These are phyloP conservation scores for Rhynchonema sp. DNA, from an alignment of 2,888 invertebrate genomes.

Conservation along the genomic window DNA sequence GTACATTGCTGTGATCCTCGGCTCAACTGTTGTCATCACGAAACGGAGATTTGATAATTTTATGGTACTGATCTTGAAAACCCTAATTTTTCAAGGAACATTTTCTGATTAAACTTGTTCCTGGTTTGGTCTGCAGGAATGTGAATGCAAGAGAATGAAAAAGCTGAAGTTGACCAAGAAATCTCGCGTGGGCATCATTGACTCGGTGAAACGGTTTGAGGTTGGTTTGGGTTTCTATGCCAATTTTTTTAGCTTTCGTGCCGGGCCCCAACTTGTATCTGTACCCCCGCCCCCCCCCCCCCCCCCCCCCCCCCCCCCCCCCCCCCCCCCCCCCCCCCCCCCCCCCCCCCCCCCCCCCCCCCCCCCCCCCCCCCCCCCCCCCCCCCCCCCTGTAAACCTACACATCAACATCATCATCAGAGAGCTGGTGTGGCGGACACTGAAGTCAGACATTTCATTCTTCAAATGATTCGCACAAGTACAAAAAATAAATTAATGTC, in stretches of 20 bases:
- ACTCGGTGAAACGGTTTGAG: constrained; percentile 15
- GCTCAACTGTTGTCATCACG: constrained; percentile 61
- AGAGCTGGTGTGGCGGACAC: not conserved
- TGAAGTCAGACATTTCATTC: no score
- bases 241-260: no score
- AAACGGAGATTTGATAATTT: constrained; percentile 76
- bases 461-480: no score
- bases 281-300: no score
- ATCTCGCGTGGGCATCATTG: constrained; percentile 19
- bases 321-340: no score
- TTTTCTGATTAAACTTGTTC: not conserved
- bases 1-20: constrained; percentile 67
- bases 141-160: constrained; percentile 11
- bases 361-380: no score
- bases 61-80: constrained; percentile 41
- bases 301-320: no score
- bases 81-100: constrained; percentile 2
- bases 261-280: no score
- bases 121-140: constrained; percentile 12
- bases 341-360: no score
- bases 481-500: no score
- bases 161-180: constrained; percentile 16
- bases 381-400: no score
- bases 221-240: not conserved
- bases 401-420: not conserved